Evolutionary conservation across 1,140 invertebrate genomes (phyloP), one percentile per base, ranked within the genome.

Genomic region (Planococcus citri): DNA sequence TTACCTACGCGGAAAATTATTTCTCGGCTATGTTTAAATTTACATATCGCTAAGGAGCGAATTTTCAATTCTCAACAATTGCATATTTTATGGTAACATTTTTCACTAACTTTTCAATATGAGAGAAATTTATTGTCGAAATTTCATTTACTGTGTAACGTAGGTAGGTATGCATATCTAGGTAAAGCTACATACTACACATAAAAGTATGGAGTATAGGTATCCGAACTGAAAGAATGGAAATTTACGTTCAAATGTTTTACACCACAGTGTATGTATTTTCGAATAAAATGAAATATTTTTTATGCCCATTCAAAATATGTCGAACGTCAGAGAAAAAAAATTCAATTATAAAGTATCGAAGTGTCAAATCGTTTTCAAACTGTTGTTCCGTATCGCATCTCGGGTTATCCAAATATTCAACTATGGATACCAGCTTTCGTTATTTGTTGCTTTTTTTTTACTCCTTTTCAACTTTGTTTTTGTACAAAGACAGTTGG

Each of bases 61-160:
- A 64, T 64, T 64, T 64, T 64, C 60, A 64, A 64, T 64, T 64
- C 25, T 12, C 22, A 64, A 64, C 60, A 64, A 64, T 64, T 64
- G 60, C 60, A 64, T 64, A 64, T 64, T 64, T 64, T 64, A 64
- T 64, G 60, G 22, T 14, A 64, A 12, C 60, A 64, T 64, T 64
- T 64, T 64, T 64, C 60, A 27, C 10, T 22, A 25, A 25, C 60
- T 64, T 64, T 64, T 64, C 60, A 20, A 27, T 24, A 25, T 64
- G 60, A 9, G 60, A 27, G 60, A 64, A 64, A 64, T 64, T 64
- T 64, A 64, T 64, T 27, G 60, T 3, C 60, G 60, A 64, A 64
- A 64, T 64, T 64, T 64, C 60, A 64, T 64, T 64, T 51, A 51
- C 41, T 14, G 17, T n/a, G n/a, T n/a, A n/a, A n/a, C n/a, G n/a